Percentiles rank a stretch among this genome's conserved stretches.
These are phyloP conservation scores for Ochropacha duplaris DNA, from an alignment of 2,888 invertebrate genomes.

Conservation along the genomic window DNA sequence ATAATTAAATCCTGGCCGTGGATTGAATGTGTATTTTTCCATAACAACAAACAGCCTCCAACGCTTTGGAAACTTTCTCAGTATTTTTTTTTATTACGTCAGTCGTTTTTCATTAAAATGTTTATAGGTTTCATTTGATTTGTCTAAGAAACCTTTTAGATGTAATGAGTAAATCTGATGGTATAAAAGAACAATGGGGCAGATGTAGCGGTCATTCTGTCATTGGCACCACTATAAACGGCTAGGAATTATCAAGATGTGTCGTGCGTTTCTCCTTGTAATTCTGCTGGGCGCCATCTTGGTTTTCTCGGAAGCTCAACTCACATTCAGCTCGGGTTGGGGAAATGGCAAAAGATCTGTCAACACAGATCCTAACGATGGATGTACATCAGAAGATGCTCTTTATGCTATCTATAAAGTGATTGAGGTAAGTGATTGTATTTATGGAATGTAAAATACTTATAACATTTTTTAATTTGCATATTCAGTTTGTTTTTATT, in stretches of 20 bases:
- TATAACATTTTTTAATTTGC: too few relatives aligned
- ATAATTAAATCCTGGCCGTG: neutral
- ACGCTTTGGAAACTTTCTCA: slow-evolving; percentile 23
- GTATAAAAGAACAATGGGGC: slow-evolving; percentile 31
- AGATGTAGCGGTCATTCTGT: slow-evolving; percentile 13
- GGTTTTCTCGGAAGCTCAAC: slow-evolving; percentile 64
- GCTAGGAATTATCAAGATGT: slow-evolving; percentile 34
- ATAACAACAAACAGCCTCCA: slow-evolving; percentile 4
- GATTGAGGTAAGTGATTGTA: slow-evolving; percentile 74
- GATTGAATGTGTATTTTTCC: slow-evolving; percentile 16
- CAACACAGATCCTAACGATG: slow-evolving; percentile 38
- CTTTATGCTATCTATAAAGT: slow-evolving; percentile 83
- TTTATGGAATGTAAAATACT: too few relatives aligned
- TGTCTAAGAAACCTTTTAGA: slow-evolving; percentile 37
- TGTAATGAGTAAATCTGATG: slow-evolving; percentile 11
- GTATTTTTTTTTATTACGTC: slow-evolving; percentile 2
- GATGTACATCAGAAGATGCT: slow-evolving; percentile 80
- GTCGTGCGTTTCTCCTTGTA: slow-evolving; percentile 36
- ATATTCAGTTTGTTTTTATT: too few relatives aligned
- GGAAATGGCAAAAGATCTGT: slow-evolving; percentile 70
- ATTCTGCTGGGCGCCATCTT: slow-evolving; percentile 36
- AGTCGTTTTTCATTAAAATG: slow-evolving; percentile 17
- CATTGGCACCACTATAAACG: neutral
- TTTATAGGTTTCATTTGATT: slow-evolving; percentile 61
- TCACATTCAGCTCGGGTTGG: slow-evolving; percentile 83